These are phyloP conservation scores for Otus sunia DNA, from an alignment of 2,113 vertebrate species.

Conservation along the genomic window DNA sequence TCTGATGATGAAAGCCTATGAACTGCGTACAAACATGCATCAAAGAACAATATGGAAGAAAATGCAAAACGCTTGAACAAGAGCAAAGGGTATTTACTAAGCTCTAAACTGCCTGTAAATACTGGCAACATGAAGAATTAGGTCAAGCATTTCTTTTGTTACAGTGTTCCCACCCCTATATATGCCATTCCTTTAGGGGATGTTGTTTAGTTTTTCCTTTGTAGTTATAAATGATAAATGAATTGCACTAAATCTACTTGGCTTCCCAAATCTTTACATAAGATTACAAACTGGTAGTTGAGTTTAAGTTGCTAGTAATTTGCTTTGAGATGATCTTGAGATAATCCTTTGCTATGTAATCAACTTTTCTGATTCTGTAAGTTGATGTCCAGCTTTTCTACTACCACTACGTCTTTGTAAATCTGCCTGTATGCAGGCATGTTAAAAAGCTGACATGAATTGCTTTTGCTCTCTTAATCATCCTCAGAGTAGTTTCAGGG, in stretches of 20 bases:
- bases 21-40: fast-evolving
- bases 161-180: background rate
- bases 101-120: background rate
- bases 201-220: background rate
- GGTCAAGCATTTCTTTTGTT: background rate
- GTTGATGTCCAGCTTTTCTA: background rate
- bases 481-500: background rate
- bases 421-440: background rate
- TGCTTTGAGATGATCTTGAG: background rate
- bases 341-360: background rate
- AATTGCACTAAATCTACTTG: background rate
- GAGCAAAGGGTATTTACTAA: background rate
- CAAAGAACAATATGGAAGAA: background rate
- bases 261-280: background rate
- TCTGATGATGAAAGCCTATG: background rate
- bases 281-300: background rate
- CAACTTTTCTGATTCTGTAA: background rate
- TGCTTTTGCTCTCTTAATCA: background rate
- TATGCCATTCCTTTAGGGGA: background rate
- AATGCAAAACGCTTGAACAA: background rate
- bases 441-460: background rate
- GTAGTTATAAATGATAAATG: background rate
- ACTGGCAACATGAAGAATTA: background rate
- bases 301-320: background rate
- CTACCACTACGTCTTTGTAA: background rate